phyloP scores from a whole-genome alignment of 2,888 invertebrate genomes.

The Chorisops tibialis region DNA sequence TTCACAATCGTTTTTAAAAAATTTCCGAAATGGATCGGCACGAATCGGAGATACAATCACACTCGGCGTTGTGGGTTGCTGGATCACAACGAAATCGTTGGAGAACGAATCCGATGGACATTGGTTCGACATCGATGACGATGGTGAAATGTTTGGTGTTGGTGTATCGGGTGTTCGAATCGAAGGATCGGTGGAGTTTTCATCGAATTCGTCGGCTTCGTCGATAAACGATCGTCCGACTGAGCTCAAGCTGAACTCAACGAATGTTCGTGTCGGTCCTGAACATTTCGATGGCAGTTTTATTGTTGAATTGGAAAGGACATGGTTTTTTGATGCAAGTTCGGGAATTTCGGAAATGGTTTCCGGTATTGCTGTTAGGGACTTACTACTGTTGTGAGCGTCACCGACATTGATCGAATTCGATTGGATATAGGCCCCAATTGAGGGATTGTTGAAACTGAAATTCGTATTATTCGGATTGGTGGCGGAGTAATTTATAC shows the following conservation, averaged over 20 bases:
- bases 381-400: conserved; percentile 41
- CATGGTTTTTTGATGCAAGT: not conserved
- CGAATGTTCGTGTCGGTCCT: conserved; percentile 37
- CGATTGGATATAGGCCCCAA: not conserved
- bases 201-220: conserved; percentile 40
- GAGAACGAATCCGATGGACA: conserved; percentile 60
- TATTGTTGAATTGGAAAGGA: conserved; percentile 18
- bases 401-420: not conserved
- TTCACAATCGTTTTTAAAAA: conserved; percentile 35
- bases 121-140: conserved; percentile 46
- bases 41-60: conserved; percentile 57
- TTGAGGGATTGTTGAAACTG: not conserved
- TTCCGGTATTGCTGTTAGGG: conserved; percentile 50
- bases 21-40: conserved; percentile 40
- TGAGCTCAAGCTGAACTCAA: conserved; percentile 51
- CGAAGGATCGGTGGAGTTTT: conserved; percentile 39
- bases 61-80: conserved; percentile 56
- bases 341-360: conserved; percentile 38
- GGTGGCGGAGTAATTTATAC: not conserved
- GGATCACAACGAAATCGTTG: conserved; percentile 57
- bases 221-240: conserved; percentile 52
- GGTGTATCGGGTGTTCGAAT: conserved; percentile 65
- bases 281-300: conserved; percentile 11
- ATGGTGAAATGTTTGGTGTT: conserved; percentile 61
- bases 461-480: not conserved